A percentile compares a stretch with the other conserved stretches of the same genome.
phyloP scores from a whole-genome alignment of 2,888 invertebrate genomes.

The Chrysomela aeneicollis region DNA sequence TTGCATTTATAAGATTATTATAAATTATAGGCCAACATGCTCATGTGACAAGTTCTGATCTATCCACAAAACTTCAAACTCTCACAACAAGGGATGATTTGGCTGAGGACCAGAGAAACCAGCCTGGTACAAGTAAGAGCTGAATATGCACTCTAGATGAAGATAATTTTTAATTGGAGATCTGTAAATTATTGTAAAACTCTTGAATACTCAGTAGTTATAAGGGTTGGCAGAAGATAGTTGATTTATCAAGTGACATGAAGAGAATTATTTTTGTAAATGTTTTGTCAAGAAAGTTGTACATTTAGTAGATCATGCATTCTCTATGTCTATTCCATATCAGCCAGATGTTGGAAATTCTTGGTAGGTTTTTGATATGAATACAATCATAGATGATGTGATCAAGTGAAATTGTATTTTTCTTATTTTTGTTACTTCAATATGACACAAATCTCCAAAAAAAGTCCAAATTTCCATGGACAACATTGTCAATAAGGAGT shows the following conservation, averaged over 20 bases:
- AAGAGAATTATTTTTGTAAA: not conserved
- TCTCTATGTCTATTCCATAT: too few relatives aligned
- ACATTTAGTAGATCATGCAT: too few relatives aligned
- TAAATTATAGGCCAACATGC: constrained; percentile 71
- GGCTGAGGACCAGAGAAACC: constrained; percentile 41
- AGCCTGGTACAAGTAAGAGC: constrained; percentile 51
- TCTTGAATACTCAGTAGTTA: not conserved
- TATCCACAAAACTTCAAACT: constrained; percentile 78
- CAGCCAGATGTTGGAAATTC: too few relatives aligned
- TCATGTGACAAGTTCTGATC: constrained; percentile 76
- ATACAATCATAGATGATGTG: too few relatives aligned
- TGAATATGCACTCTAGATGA: constrained; percentile 24
- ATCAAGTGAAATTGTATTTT: too few relatives aligned
- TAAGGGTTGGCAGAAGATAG: not conserved
- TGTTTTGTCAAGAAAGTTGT: not conserved
- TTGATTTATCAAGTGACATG: not conserved
- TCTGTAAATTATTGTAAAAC: not conserved
- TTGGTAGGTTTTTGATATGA: too few relatives aligned
- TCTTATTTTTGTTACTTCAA: too few relatives aligned
- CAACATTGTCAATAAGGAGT: too few relatives aligned
- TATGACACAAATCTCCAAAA: too few relatives aligned
- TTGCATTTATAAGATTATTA: not conserved
- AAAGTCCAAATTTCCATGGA: too few relatives aligned
- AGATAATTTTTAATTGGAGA: not conserved
- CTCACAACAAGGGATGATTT: constrained; percentile 69